Evolutionary conservation across 2,888 invertebrate species (phyloP), one percentile per base, ranked within the genome.

Genomic region (Mayetiola destructor): DNA sequence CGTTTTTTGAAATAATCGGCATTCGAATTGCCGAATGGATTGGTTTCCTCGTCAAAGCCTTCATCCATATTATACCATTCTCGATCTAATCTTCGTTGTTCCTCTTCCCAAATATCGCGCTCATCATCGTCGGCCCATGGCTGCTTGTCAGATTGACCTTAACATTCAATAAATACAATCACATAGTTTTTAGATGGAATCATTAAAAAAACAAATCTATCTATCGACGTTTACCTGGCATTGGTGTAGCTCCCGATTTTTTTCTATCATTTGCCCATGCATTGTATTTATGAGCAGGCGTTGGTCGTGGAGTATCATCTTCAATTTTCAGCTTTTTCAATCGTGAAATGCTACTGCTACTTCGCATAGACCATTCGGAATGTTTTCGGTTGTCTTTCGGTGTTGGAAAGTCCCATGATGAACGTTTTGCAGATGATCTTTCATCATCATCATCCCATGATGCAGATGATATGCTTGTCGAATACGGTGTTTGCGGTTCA

Each of bases 31-130:
- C 86, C 80, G 70, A 97, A 99, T 0, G 96, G 95, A 70, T 94
- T 93, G 60, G 89, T 84, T 65, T 93, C 91, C 62, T 93, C 92
- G 59, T 87, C 85, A 67, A 86, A 86, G n/a, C 88, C 86, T 74
- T 96, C 94, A 63, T 93, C 96, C 75, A 95, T 84, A 61, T 85
- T 86, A 69, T 97, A 97, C 97, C 99, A 99, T 65, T 95, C 95
- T 57, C 99, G 76, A 69, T 99, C 97, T 2, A 94, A 73, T 62
- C 90, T 80, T 63, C 84, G 82, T 68, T 94, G 90, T 60, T 94
- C 93, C 64, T 88, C 88, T 67, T 91, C 88, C 93, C 93, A 95
- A 54, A 86, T 76, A 16, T 84, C 81, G 39, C 83, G 80, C 35
- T 93, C 90, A 27, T 84, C 79, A 52, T 85, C 83, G 16, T 77